Percentiles rank a stretch among this genome's conserved stretches.
phyloP scores from a whole-genome alignment of 1,140 invertebrate species.

The Samia ricini region DNA sequence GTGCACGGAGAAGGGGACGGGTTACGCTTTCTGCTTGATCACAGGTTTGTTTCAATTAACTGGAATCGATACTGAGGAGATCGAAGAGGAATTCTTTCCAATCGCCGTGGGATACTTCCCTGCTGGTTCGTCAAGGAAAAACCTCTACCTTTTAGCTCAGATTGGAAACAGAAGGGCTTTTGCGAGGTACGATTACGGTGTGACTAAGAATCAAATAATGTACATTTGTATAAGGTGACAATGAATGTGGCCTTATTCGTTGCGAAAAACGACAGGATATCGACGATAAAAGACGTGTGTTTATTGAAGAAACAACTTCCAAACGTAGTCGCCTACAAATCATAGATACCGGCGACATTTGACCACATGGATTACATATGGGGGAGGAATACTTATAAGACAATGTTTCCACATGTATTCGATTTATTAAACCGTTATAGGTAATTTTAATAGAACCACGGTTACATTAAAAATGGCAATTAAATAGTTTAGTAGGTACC shows the following conservation, averaged over 20 bases:
- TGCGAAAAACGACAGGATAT: conserved; percentile 75
- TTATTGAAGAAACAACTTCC: conserved; percentile 64
- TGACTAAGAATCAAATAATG: conserved; percentile 55
- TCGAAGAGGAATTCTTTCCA: conserved; percentile 24
- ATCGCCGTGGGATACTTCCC: conserved; percentile 22
- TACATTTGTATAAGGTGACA: conserved; percentile 75
- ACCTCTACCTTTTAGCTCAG: conserved; percentile 80
- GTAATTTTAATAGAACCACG: no score
- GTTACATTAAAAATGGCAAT: no score
- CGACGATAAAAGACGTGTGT: conserved; percentile 75
- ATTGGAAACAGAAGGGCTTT: conserved; percentile 60
- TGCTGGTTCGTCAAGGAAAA: conserved; percentile 78
- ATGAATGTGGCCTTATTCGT: conserved; percentile 78
- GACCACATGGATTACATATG: conserved; percentile 32
- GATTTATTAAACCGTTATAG: neutral
- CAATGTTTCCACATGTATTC: conserved; percentile 22
- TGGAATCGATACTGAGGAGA: conserved; percentile 17
- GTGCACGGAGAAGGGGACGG: conserved; percentile 3
- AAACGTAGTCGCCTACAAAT: conserved; percentile 44
- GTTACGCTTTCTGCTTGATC: conserved; percentile 3
- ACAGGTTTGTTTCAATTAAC: conserved; percentile 14
- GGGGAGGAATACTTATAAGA: conserved; percentile 20
- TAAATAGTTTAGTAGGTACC: no score
- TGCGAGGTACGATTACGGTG: conserved; percentile 71
- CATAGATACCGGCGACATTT: conserved; percentile 19